Evolutionary conservation across 2,797 vertebrate species (phyloP).

Genomic region (Anniella stebbinsi): DNA sequence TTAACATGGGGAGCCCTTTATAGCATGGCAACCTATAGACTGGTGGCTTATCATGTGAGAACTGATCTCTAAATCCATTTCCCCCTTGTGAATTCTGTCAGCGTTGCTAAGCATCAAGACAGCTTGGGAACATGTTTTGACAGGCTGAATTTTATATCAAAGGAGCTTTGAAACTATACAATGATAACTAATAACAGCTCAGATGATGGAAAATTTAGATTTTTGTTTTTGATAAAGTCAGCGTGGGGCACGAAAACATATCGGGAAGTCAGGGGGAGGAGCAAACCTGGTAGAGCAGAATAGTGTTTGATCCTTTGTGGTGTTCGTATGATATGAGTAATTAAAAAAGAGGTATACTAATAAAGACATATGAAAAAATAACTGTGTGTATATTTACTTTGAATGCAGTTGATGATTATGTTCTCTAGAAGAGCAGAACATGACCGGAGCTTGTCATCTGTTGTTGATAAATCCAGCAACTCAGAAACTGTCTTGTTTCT

Average conservation of each 20-base stretch:
- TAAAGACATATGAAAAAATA: too few species aligned
- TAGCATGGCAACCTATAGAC: neutral
- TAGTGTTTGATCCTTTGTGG: neutral
- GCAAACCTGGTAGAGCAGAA: neutral
- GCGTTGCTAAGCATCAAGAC: conserved; percentile 27
- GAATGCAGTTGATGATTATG: neutral
- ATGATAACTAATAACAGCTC: conserved; percentile 2
- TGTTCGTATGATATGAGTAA: neutral
- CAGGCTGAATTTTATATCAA: conserved; percentile 37
- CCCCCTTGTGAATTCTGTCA: conserved; percentile 22
- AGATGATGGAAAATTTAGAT: neutral
- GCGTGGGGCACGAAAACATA: neutral
- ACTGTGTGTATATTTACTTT: neutral
- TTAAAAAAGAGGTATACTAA: neutral
- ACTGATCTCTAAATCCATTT: conserved; percentile 18
- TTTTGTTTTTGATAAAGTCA: neutral
- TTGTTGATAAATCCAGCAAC: neutral
- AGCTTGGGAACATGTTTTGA: conserved; percentile 49
- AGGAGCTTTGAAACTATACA: conserved; percentile 32
- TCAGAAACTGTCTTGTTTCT: neutral
- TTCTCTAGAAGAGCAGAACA: neutral
- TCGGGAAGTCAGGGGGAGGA: neutral
- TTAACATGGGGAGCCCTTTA: conserved; percentile 24
- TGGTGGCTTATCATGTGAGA: conserved; percentile 32
- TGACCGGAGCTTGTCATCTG: conserved; percentile 9